Conservation (phyloP, 2,113 vertebrate genomes). For the Psilopogon haemacephalus region DNA sequence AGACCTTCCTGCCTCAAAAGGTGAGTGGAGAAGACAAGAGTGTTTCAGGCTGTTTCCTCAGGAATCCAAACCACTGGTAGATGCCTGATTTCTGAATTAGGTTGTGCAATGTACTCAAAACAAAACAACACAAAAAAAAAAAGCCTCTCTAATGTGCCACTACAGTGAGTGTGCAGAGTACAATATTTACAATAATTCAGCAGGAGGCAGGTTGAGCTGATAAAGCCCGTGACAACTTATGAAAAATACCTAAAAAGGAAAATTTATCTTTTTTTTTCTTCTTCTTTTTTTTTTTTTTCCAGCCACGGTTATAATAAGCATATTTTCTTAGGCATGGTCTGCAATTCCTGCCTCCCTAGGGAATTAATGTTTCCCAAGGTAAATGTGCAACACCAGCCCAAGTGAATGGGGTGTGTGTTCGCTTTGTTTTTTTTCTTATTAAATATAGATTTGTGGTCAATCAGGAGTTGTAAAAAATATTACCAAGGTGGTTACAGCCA, state of each 20-base stretch:
- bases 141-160: background rate
- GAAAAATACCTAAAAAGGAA: slow-evolving; percentile 48
- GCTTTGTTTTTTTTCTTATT: slow-evolving; percentile 69
- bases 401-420: slow-evolving; percentile 62
- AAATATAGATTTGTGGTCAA: slow-evolving; percentile 70
- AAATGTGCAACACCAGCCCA: slow-evolving; percentile 1
- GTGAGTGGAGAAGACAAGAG: background rate
- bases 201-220: slow-evolving; percentile 5
- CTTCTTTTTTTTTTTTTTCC: slow-evolving; percentile 9
- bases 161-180: background rate
- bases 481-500: slow-evolving; percentile 60
- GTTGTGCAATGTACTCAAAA: background rate
- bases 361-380: slow-evolving; percentile 20
- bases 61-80: background rate
- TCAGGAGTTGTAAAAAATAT: slow-evolving; percentile 68
- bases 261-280: slow-evolving; percentile 29
- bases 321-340: slow-evolving; percentile 34
- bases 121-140: too few relatives aligned
- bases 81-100: slow-evolving; percentile 19
- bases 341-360: slow-evolving; percentile 7
- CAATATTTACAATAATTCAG: slow-evolving; percentile 33
- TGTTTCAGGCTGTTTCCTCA: background rate
- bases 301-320: slow-evolving; percentile 26
- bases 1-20: background rate
- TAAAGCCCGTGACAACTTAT: slow-evolving; percentile 43